Base-by-base conservation (phyloP, 1,140 invertebrate species). In the Stratiolaelaps scimitus region DNA sequence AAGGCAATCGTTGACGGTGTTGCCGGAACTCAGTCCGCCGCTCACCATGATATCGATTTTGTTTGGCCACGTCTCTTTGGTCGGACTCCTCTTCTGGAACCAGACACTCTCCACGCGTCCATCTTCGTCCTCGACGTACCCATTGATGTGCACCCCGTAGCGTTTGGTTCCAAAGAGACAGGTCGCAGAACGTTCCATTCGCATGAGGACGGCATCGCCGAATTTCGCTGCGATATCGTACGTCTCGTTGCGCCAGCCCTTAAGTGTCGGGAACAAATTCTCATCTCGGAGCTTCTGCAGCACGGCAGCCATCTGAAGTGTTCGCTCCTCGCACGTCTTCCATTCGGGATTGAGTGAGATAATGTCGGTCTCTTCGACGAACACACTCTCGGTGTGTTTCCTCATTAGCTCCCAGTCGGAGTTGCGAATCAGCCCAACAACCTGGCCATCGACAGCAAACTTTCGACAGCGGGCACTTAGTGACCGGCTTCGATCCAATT, bases 21-120 rank as follows among this genome's bases (percentile, higher is more conserved):
- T 86, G 10, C 89, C 90, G 45, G 89, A 88, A 53, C 88, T 86
- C 43, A 96, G 75, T 15, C 91, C 92, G 66, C 92, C 92, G 69
- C 88, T 88, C 6, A 91, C 79, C 85, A 94, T 90, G 73, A 92
- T 93, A 75, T 95, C 92, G 83, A 91, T 87, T 76, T 89, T 90
- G 64, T 88, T 87, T 65, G 91, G 91, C 86, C 89, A 95, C 26
- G 90, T 94, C 76, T 89, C 88, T 78, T 96, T 96, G 28, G 84
- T 90, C 64, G 83, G 80, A 67, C 90, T 88, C 71, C 92, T 80
- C 72, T 87, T 87, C 74, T 92, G 91, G 69, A 95, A 78, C 92
- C 92, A 96, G 74, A 96, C 84, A 75, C 86, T 60, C 53, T 60
- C 89, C 46, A 92, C 74, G 7, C 89, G 87, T 75, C 85, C 85